A percentile compares a stretch with the other conserved stretches of the same genome.
Evolutionary conservation across 2,888 invertebrate genomes (phyloP).

Genomic region (Ischnura elegans): DNA sequence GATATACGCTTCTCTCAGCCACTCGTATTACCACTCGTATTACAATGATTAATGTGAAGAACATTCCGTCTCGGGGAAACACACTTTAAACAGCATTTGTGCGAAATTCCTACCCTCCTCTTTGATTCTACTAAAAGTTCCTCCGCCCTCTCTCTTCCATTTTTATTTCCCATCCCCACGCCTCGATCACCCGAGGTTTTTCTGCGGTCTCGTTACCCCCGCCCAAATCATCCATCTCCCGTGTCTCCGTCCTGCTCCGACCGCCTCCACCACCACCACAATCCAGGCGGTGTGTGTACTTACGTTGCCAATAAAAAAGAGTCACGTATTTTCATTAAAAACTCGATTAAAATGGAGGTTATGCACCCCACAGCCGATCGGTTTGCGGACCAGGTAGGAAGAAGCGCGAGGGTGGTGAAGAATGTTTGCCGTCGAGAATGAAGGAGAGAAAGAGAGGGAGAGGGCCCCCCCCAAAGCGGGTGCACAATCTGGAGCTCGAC

Average conservation of each 20-base stretch:
- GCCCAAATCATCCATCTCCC: slow-evolving; percentile 15
- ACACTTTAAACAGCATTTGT: too few species aligned
- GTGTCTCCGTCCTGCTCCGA: background rate
- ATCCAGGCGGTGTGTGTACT: background rate
- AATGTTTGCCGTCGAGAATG: slow-evolving; percentile 17
- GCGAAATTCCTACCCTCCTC: background rate
- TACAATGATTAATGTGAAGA: too few species aligned
- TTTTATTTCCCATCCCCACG: background rate
- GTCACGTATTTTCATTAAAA: slow-evolving; percentile 66
- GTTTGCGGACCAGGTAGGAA: background rate
- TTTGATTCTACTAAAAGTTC: background rate
- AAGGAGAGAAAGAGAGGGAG: background rate
- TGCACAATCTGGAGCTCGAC: background rate
- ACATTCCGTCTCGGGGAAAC: too few species aligned
- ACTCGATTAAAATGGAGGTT: slow-evolving; percentile 64
- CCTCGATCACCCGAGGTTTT: background rate
- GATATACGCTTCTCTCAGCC: too few species aligned
- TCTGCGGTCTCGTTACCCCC: background rate
- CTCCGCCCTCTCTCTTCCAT: background rate
- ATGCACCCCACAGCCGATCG: slow-evolving; percentile 17
- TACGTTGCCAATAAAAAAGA: slow-evolving; percentile 48
- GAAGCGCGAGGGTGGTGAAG: background rate
- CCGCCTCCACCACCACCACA: background rate
- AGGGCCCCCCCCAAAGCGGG: too few species aligned
- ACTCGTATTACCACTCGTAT: too few species aligned